Evolutionary conservation across 2,888 invertebrate species (phyloP), one percentile per base, ranked within the genome.

Genomic region (Byasa hedistus): DNA sequence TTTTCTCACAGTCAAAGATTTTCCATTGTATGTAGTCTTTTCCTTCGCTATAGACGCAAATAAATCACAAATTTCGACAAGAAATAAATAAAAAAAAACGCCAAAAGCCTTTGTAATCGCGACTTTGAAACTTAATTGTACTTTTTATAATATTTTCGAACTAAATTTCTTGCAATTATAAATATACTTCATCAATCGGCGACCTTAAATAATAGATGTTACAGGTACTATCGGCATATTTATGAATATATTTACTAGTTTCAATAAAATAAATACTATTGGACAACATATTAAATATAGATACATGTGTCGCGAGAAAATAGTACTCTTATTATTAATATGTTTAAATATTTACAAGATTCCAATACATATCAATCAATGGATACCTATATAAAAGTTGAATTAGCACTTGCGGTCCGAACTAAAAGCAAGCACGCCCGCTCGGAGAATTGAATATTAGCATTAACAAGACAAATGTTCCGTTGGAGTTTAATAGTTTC

Each of bases 401-500:
- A 57, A 55, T 56, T 65, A 19, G 23, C 51, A 24, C 17, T 19
- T 48, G 56, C 61, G 65, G 65, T 51, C 27, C 56, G 32, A 65
- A 65, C 65, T 65, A 57, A 39, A 51, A 39, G 68, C 70, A 73
- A 75, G 73, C 72, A 51, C 36, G 68, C 70, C 73, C 76, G 73
- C 72, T 76, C 69, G 69, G 81, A 78, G 82, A 84, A 86, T 87
- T 83, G 86, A 86, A 87, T 87, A 87, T 87, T 84, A 83, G 79
- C 79, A 85, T 85, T 84, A 84, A 83, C 81, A 82, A 87, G 85
- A 85, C 85, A 85, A 87, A 89, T 87, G 84, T 81, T 80, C 79
- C 79, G 82, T 80, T 78, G 72, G 76, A 87, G 84, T 88, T 88
- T 85, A 83, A 87, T 87, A 87, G 87, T 87, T 86, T 83, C 86